Conservation (phyloP, 2,888 invertebrate genomes). For the Drosophila nigricruria region DNA sequence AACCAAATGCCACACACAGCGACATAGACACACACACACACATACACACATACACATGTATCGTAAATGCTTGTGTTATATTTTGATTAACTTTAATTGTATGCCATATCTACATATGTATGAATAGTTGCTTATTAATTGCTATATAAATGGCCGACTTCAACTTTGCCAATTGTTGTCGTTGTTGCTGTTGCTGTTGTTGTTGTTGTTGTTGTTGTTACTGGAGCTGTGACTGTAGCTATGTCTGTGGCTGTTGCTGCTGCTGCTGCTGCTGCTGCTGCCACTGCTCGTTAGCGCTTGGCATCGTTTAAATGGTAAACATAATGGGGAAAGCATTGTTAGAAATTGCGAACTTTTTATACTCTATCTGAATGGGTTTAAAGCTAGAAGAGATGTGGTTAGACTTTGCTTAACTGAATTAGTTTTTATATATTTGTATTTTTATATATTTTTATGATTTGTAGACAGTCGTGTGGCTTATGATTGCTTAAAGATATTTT, state of each 20-base stretch:
- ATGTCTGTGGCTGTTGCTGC: slow-evolving; percentile 26
- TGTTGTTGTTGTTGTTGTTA: slow-evolving; percentile 6
- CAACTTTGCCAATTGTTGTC: slow-evolving; percentile 59
- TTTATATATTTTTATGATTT: not conserved
- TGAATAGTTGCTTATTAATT: slow-evolving; percentile 66
- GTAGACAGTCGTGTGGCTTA: not conserved
- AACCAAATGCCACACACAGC: slow-evolving; percentile 64
- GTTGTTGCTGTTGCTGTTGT: slow-evolving; percentile 25
- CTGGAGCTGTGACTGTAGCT: slow-evolving; percentile 21
- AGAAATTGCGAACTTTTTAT: slow-evolving; percentile 6
- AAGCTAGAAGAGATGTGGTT: not conserved
- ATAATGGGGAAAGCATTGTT: slow-evolving; percentile 21
- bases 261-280: slow-evolving; percentile 35
- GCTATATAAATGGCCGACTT: slow-evolving; percentile 73
- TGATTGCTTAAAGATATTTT: too few relatives aligned
- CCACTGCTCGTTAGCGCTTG: slow-evolving; percentile 68
- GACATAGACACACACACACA: slow-evolving; percentile 28
- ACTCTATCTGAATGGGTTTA: slow-evolving; percentile 17
- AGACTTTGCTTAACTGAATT: not conserved
- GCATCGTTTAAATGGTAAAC: slow-evolving; percentile 49
- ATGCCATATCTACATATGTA: slow-evolving; percentile 25
- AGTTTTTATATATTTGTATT: not conserved
- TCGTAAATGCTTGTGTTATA: slow-evolving; percentile 36
- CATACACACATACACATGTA: slow-evolving; percentile 10
- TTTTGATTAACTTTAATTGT: slow-evolving; percentile 38